Evolutionary conservation across 2,113 vertebrate species (phyloP).

Genomic region (Nettapus auritus): DNA sequence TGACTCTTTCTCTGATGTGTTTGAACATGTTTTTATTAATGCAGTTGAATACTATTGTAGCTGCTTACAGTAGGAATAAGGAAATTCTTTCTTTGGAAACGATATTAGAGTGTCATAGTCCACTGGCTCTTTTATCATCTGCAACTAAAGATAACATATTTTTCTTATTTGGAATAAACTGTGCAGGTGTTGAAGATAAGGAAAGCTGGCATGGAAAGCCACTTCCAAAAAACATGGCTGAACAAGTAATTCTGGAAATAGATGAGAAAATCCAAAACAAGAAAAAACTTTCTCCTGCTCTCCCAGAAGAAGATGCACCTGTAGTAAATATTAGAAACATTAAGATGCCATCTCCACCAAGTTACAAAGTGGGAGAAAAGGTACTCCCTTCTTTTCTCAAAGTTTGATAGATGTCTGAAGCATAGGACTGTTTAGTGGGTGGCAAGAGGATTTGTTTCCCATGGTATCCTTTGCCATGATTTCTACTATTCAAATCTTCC

Average conservation of each 20-base stretch:
- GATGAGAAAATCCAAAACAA: slow-evolving; percentile 86
- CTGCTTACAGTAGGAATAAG: background rate
- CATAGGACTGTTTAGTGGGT: background rate
- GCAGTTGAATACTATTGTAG: background rate
- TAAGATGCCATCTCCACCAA: slow-evolving; percentile 89
- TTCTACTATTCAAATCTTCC: background rate
- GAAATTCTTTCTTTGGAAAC: background rate
- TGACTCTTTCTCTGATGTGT: background rate
- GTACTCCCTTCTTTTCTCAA: slow-evolving; percentile 63
- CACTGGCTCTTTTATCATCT: background rate
- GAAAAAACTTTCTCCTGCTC: slow-evolving; percentile 87
- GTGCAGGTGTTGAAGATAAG: slow-evolving; percentile 90
- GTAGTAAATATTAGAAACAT: slow-evolving; percentile 86
- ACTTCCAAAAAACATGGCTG: slow-evolving; percentile 92
- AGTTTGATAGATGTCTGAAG: background rate
- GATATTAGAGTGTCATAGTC: background rate
- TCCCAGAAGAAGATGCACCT: slow-evolving; percentile 89
- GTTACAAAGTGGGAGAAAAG: slow-evolving; percentile 94
- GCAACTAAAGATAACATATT: background rate
- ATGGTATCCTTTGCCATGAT: background rate
- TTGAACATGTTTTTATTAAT: background rate
- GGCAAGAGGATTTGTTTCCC: background rate
- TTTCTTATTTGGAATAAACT: background rate
- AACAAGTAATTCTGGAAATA: slow-evolving; percentile 88
- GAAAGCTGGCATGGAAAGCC: slow-evolving; percentile 93